Base-by-base conservation (phyloP, 2,113 vertebrate species). In the Paratilapia polleni region DNA sequence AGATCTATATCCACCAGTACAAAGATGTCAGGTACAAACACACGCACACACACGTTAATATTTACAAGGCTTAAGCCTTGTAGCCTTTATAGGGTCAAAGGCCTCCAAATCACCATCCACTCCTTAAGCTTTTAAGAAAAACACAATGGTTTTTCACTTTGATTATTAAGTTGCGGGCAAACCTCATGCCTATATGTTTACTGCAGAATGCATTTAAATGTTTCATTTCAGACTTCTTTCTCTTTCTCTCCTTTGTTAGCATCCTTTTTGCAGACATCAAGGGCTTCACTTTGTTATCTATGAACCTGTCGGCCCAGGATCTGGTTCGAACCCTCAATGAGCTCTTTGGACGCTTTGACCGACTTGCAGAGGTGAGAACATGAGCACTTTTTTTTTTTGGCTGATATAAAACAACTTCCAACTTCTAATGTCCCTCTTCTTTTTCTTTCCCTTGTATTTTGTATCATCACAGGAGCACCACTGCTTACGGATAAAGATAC, bases 201-300 rank as follows among this genome's bases (percentile, higher is more conserved):
- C 26, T 13, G 15, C 28, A 31, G 28, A 31, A 31, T 3, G 5
- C 14, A 14, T 13, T 4, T 47, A 47, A 47, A 14, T 47, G 49
- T 70, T 24, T 70, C 24, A 49, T 70, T 49, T 70, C 24, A 70
- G 43, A 13, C 26, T 13, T 73, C 31, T 73, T 54, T 63, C 31
- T 77, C 31, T 56, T 2, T 88, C 28, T 54, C 36, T 89, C 49
- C 6, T 81, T 34, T 78, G 78, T 12, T 86, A 99, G 98, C 93
- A 99, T 99, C 92, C 97, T 99, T 91, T 99, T 99, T 94, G 98
- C 98, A 94, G 98, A 99, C 91, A 97, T 99, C 77, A 99, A 99
- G 94, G 98, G 98, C 81, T 99, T 99, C 88, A 99, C 98, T 81
- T 96, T 97, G 90, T 95, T 98, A 84, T 99, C 98, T 64, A 98